Conservation (phyloP, 2,113 vertebrate genomes). For the Acinonyx jubatus region DNA sequence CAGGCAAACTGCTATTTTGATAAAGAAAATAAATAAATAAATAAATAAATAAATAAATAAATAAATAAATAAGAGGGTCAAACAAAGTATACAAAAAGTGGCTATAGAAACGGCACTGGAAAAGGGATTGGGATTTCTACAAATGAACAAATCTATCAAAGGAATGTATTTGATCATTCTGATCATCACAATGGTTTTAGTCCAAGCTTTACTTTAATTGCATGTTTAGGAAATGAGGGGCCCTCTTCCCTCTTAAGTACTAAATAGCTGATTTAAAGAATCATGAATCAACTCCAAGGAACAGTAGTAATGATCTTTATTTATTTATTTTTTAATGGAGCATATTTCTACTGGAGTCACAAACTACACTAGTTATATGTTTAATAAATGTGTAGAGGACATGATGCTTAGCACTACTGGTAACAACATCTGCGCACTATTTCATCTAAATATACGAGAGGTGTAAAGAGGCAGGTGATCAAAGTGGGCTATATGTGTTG, state of each 20-base stretch:
- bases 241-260: background rate
- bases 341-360: background rate
- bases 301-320: background rate
- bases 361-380: background rate
- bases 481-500: rapidly evolving
- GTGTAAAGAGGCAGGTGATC: background rate
- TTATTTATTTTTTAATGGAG: background rate
- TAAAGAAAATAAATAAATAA: background rate
- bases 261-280: conserved; percentile 12
- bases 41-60: no score
- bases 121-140: background rate
- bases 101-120: background rate
- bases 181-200: conserved; percentile 23
- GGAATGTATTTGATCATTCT: background rate
- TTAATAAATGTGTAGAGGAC: background rate
- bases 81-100: background rate
- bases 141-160: conserved; percentile 46
- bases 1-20: background rate
- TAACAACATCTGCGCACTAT: background rate
- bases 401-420: background rate
- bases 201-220: conserved; percentile 3
- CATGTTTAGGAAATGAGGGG: conserved; percentile 7
- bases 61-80: background rate
- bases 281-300: background rate
- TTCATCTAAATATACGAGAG: background rate